Conservation (phyloP, 2,888 invertebrate genomes). For the Dichetophora obliterata region DNA sequence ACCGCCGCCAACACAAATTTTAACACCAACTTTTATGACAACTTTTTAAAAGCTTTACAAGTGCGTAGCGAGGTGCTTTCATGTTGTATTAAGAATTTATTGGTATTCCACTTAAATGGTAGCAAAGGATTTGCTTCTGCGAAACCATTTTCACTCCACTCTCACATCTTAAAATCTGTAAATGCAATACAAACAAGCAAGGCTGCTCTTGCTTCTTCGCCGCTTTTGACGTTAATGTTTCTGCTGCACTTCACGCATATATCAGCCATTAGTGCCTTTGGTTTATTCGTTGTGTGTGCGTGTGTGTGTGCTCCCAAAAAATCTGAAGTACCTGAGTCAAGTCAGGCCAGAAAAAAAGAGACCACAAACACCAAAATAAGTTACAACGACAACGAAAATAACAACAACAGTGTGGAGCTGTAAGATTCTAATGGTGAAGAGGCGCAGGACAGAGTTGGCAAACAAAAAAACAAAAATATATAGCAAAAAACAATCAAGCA, state of each 20-base stretch:
- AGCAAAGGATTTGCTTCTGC: neutral
- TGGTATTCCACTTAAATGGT: conserved; percentile 26
- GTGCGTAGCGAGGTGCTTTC: conserved; percentile 1
- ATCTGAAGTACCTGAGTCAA: conserved; percentile 1
- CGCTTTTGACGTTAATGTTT: neutral
- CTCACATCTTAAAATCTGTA: neutral
- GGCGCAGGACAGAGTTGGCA: neutral
- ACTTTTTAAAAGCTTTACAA: conserved; percentile 15
- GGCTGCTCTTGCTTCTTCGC: neutral
- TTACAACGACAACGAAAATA: neutral
- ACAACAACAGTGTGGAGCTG: neutral
- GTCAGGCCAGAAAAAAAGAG: neutral
- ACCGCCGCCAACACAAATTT: neutral
- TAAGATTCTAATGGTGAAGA: neutral
- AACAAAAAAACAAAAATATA: neutral
- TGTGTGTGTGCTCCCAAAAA: neutral
- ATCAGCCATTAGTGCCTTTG: conserved; percentile 27
- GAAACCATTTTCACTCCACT: too few relatives aligned
- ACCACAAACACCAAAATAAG: neutral
- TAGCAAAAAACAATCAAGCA: neutral
- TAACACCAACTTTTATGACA: conserved; percentile 20
- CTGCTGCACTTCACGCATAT: conserved; percentile 15
- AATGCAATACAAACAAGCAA: neutral
- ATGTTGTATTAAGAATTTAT: conserved; percentile 1
- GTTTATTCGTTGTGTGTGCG: neutral